Conservation (phyloP, 2,888 invertebrate genomes). For the Callimorpha dominula region DNA sequence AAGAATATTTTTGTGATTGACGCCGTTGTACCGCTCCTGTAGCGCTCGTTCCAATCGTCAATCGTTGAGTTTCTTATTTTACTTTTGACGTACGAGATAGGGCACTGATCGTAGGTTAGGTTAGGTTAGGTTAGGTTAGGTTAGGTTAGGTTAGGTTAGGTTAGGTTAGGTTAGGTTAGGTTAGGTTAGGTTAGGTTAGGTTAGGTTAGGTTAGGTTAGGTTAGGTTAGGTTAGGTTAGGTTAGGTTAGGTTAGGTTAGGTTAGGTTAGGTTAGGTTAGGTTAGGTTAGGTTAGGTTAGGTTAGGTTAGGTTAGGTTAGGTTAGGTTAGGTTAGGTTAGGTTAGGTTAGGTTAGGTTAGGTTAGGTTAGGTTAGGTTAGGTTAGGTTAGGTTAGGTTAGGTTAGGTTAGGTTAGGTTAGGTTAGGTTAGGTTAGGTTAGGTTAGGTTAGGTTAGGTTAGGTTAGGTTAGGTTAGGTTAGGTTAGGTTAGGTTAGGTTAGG, state of each 20-base stretch:
- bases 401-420: conserved; percentile 26
- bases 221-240: conserved; percentile 36
- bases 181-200: conserved; percentile 32
- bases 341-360: conserved; percentile 24
- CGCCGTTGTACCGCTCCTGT: too few species aligned
- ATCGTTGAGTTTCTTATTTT: too few species aligned
- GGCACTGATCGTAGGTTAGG: conserved; percentile 25
- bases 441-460: conserved; percentile 30
- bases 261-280: conserved; percentile 32
- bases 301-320: conserved; percentile 30
- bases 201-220: conserved; percentile 34
- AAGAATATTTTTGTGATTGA: too few species aligned
- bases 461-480: conserved; percentile 31
- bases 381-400: conserved; percentile 32
- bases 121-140: conserved; percentile 30
- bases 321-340: conserved; percentile 29
- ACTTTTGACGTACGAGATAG: too few species aligned
- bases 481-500: conserved; percentile 32
- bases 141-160: conserved; percentile 22
- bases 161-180: conserved; percentile 32
- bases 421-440: conserved; percentile 24
- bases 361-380: conserved; percentile 25
- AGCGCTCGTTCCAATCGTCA: too few species aligned
- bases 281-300: conserved; percentile 24
- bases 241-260: conserved; percentile 33